Conservation (phyloP, 2,888 invertebrate genomes). For the Apantesis nais region DNA sequence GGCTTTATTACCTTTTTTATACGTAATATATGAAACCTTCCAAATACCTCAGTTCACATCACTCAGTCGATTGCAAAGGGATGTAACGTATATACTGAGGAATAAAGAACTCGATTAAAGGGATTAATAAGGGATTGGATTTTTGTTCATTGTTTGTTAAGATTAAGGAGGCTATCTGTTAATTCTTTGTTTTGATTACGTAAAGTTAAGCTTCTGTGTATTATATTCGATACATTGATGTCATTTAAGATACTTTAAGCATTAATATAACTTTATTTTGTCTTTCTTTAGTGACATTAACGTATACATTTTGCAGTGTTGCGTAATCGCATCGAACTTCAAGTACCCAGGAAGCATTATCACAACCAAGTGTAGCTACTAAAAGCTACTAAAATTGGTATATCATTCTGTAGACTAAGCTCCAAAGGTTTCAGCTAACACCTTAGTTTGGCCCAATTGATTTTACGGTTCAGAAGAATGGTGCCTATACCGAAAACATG, state of each 20-base stretch:
- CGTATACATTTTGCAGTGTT: too few relatives aligned
- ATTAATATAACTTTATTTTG: too few relatives aligned
- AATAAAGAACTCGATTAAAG: constrained; percentile 29
- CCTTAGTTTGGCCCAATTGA: too few relatives aligned
- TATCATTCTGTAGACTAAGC: too few relatives aligned
- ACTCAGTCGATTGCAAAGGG: constrained; percentile 31
- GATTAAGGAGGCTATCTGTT: background rate
- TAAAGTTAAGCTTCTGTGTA: background rate
- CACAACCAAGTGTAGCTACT: too few relatives aligned
- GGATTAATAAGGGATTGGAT: constrained; percentile 32
- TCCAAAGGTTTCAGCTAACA: too few relatives aligned
- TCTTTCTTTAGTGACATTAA: too few relatives aligned
- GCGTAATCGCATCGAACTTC: too few relatives aligned
- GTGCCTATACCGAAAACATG: too few relatives aligned
- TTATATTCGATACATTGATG: background rate
- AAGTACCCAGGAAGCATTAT: too few relatives aligned
- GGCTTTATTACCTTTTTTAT: constrained; percentile 42
- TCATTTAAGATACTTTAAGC: background rate
- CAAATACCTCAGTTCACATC: constrained; percentile 40
- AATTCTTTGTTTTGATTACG: background rate
- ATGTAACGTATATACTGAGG: constrained; percentile 18
- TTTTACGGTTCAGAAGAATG: too few relatives aligned
- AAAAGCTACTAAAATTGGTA: too few relatives aligned
- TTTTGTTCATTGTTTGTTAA: constrained; percentile 18
- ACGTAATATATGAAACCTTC: constrained; percentile 25